These are phyloP conservation scores for Albula glossodonta DNA, from an alignment of 2,113 vertebrate genomes.

Conservation along the genomic window DNA sequence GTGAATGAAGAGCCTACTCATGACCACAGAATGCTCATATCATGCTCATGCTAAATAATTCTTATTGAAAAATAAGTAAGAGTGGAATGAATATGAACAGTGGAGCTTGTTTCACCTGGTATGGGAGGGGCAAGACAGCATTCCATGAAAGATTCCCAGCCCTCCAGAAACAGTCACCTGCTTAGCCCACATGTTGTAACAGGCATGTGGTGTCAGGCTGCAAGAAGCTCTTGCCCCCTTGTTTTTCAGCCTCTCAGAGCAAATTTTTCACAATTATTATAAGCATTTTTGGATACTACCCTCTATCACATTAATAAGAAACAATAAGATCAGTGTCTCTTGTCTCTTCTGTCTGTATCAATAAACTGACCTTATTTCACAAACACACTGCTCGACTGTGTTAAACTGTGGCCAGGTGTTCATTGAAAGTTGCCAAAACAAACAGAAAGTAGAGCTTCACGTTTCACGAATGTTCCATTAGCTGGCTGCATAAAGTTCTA, in stretches of 20 bases:
- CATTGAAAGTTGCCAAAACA: neutral
- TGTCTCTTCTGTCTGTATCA: neutral
- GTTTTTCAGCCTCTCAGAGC: neutral
- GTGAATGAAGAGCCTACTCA: neutral
- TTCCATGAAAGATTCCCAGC: constrained; percentile 51
- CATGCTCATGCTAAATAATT: neutral
- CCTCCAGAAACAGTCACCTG: constrained; percentile 48
- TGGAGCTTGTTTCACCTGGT: neutral
- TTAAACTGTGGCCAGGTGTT: neutral
- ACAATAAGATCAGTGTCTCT: neutral
- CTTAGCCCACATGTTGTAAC: constrained; percentile 32
- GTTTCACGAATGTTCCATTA: too few relatives aligned
- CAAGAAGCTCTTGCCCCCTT: neutral
- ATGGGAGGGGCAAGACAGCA: constrained; percentile 34
- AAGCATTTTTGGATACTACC: too few relatives aligned
- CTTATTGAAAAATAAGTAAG: neutral
- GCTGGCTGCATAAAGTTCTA: too few relatives aligned
- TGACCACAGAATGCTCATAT: neutral
- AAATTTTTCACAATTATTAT: neutral
- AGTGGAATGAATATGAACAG: neutral
- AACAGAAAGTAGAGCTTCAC: neutral
- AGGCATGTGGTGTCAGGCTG: constrained; percentile 25
- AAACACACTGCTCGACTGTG: neutral
- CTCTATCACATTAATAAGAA: neutral
- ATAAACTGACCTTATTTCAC: neutral